These are phyloP conservation scores for Tuberolachnus salignus DNA, from an alignment of 2,888 invertebrate genomes.

Conservation along the genomic window DNA sequence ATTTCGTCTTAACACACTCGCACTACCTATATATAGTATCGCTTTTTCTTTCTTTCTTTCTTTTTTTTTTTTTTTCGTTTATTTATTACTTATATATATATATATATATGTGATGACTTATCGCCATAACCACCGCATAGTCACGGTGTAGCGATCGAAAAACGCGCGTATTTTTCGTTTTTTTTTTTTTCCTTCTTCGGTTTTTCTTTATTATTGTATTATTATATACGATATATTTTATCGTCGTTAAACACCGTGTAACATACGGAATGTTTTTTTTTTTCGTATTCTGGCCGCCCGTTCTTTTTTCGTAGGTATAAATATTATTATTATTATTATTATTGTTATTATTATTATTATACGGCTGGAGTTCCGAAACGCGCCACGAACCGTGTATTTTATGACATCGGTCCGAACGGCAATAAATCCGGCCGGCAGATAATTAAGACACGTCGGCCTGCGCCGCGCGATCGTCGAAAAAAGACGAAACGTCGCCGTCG, in stretches of 20 bases:
- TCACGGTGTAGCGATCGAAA: too few relatives aligned
- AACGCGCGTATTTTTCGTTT: too few relatives aligned
- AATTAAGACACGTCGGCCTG: conserved; percentile 46
- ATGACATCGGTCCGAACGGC: conserved; percentile 38
- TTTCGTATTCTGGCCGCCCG: background rate
- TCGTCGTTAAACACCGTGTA: conserved; percentile 28
- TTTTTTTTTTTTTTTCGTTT: conserved; percentile 20
- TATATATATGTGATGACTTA: background rate
- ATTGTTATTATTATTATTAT: too few relatives aligned
- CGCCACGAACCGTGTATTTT: conserved; percentile 25
- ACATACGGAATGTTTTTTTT: background rate
- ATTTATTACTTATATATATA: background rate
- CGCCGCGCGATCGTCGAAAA: background rate
- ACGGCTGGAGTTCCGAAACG: background rate
- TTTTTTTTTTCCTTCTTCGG: too few relatives aligned
- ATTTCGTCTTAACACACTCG: conserved; percentile 35
- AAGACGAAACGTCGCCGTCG: conserved; percentile 21
- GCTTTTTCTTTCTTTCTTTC: background rate
- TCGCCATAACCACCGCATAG: background rate
- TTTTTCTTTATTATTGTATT: too few relatives aligned
- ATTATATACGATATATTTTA: background rate
- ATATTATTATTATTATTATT: too few relatives aligned
- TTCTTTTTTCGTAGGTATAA: background rate
- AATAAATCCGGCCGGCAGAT: conserved; percentile 35
- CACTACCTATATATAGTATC: background rate